Evolutionary conservation across 2,113 vertebrate genomes (phyloP).

Genomic region (Scomber scombrus): DNA sequence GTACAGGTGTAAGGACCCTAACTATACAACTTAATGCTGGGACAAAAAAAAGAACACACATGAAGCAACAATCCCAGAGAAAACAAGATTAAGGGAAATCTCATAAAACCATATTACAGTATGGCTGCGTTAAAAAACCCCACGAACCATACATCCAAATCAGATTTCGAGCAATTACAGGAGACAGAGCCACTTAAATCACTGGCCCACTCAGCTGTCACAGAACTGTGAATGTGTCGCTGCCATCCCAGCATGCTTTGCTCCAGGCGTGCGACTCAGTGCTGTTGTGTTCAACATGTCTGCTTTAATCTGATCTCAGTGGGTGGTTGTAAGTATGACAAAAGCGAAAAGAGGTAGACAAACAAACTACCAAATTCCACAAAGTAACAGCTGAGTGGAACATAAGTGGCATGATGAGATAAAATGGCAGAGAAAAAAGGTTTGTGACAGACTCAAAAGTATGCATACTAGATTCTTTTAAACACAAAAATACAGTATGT

Average conservation of each 20-base stretch:
- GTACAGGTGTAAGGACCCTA: slow-evolving; percentile 12
- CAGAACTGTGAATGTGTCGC: slow-evolving; percentile 10
- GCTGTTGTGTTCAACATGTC: slow-evolving; percentile 49
- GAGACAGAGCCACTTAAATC: slow-evolving; percentile 57
- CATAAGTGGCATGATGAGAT: slow-evolving; percentile 24
- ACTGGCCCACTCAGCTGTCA: slow-evolving; percentile 47
- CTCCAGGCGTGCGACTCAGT: slow-evolving; percentile 50
- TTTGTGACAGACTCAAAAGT: neutral
- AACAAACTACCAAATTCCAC: neutral
- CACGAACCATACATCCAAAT: slow-evolving; percentile 67
- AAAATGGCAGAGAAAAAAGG: slow-evolving; percentile 12
- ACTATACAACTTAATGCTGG: neutral
- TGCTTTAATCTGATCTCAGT: slow-evolving; percentile 65
- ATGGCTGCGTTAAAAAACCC: slow-evolving; percentile 52
- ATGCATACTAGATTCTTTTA: neutral
- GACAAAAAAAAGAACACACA: slow-evolving; percentile 28
- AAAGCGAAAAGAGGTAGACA: slow-evolving; percentile 21
- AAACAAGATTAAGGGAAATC: slow-evolving; percentile 78
- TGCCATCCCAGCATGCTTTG: slow-evolving; percentile 72
- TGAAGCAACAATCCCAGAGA: slow-evolving; percentile 42
- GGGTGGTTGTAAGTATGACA: slow-evolving; percentile 57
- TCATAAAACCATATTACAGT: slow-evolving; percentile 72
- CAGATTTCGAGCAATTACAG: slow-evolving; percentile 74
- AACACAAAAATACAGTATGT: neutral
- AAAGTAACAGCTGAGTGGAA: slow-evolving; percentile 20